phyloP scores from a whole-genome alignment of 2,888 invertebrate genomes.

The Parthenolecanium corni region DNA sequence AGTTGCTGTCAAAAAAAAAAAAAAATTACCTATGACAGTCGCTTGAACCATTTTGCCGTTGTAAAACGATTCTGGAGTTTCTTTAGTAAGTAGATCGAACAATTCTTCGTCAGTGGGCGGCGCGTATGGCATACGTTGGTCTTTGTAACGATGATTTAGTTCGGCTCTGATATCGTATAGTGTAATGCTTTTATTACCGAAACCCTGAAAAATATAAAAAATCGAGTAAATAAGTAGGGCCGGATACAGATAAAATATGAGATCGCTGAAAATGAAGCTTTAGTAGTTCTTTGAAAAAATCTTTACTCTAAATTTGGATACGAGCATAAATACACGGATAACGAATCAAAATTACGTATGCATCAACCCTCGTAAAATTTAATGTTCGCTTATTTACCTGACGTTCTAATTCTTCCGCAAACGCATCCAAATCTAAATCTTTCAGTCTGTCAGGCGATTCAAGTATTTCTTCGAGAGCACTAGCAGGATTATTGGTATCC shows the following conservation, averaged over 20 bases:
- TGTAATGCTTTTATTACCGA: constrained; percentile 83
- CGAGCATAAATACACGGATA: no score
- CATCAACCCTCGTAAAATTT: not conserved
- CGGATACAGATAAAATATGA: not conserved
- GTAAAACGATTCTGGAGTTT: constrained; percentile 86
- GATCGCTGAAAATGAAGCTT: not conserved
- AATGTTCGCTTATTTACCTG: constrained; percentile 55
- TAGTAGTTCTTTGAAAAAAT: not conserved
- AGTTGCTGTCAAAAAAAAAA: constrained; percentile 32
- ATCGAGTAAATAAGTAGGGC: not conserved
- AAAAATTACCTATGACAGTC: constrained; percentile 45
- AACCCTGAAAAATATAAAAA: constrained; percentile 45
- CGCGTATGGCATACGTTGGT: constrained; percentile 64
- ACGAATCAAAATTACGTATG: not conserved
- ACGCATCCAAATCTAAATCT: constrained; percentile 95
- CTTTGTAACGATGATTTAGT: constrained; percentile 85
- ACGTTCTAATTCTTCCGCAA: constrained; percentile 90
- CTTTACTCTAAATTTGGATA: no score
- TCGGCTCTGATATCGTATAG: constrained; percentile 94
- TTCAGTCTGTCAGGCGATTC: constrained; percentile 87
- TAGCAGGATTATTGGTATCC: constrained; percentile 90
- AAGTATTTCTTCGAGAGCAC: constrained; percentile 92
- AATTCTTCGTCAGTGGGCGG: constrained; percentile 74
- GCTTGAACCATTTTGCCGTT: constrained; percentile 76
- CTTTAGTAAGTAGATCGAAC: constrained; percentile 92